Conservation (phyloP, 1,140 invertebrate species). For the Hylaeus anthracinus region DNA sequence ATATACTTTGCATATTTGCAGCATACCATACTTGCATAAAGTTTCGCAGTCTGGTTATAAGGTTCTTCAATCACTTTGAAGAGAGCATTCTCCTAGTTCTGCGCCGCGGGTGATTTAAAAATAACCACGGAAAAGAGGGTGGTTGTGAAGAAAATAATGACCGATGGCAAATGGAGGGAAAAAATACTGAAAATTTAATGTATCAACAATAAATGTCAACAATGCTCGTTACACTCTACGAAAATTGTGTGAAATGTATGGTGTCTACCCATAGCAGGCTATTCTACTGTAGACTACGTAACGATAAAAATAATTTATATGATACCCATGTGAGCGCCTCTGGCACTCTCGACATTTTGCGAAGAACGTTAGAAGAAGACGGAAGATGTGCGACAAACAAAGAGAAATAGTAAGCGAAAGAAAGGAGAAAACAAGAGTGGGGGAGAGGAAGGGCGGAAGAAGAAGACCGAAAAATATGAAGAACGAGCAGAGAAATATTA, state of each 20-base stretch:
- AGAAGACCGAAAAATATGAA: conserved; percentile 2
- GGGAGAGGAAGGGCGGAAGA: conserved; percentile 12
- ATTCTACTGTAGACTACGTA: conserved; percentile 32
- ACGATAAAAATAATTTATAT: conserved; percentile 65
- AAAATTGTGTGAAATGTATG: not conserved
- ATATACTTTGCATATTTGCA: no score
- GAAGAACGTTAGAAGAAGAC: conserved; percentile 27
- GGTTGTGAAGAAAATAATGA: conserved; percentile 34
- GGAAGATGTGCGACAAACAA: conserved; percentile 16
- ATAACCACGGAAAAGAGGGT: conserved; percentile 61
- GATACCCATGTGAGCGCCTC: conserved; percentile 54
- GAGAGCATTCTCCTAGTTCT: conserved; percentile 37
- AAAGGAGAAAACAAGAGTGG: conserved; percentile 38
- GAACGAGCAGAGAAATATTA: conserved; percentile 15
- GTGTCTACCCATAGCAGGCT: conserved; percentile 19
- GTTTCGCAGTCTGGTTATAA: not conserved
- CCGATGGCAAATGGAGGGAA: not conserved
- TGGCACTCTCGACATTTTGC: conserved; percentile 47
- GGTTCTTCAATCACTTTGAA: conserved; percentile 7
- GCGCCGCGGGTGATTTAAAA: conserved; percentile 67
- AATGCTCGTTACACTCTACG: not conserved
- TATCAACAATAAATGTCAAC: conserved; percentile 6
- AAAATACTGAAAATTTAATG: not conserved
- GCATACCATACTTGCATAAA: not conserved
- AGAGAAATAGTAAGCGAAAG: conserved; percentile 38